Percentiles rank a stretch among this genome's conserved stretches.
phyloP scores from a whole-genome alignment of 2,113 vertebrate species.

The Lycaon pictus region DNA sequence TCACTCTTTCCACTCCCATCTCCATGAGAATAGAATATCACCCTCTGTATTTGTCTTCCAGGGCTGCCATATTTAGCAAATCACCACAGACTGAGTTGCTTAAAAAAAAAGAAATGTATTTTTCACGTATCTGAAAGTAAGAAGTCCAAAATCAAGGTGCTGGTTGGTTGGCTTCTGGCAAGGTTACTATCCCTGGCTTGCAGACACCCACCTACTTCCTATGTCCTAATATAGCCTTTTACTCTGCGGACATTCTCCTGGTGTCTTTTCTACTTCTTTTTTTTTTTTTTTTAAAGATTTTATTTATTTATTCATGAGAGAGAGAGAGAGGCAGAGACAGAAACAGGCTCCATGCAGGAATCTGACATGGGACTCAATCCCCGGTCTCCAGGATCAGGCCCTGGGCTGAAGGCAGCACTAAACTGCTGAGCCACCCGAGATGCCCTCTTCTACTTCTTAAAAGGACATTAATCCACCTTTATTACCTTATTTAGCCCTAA shows the following conservation, averaged over 20 bases:
- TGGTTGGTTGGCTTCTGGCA: not conserved
- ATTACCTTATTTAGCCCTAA: not conserved
- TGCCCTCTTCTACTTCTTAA: not conserved
- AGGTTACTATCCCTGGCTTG: not conserved
- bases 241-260: not conserved
- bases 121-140: not conserved
- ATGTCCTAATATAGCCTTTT: fast-evolving
- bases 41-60: not conserved
- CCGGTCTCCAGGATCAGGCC: too few relatives aligned
- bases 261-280: not conserved
- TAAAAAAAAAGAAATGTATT: not conserved
- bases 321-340: too few relatives aligned
- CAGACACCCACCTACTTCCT: not conserved
- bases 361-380: too few relatives aligned
- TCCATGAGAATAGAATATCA: fast-evolving
- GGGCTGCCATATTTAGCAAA: not conserved
- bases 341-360: too few relatives aligned
- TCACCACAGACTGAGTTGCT: not conserved
- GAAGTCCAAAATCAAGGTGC: not conserved
- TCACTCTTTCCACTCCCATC: too few relatives aligned
- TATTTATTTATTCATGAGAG: too few relatives aligned
- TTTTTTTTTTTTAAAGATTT: not conserved
- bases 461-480: not conserved
- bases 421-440: too few relatives aligned
- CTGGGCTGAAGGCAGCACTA: too few relatives aligned